A percentile compares a stretch with the other conserved stretches of the same genome.
Evolutionary conservation across 2,113 vertebrate genomes (phyloP).

Genomic region (Rallus limicola): DNA sequence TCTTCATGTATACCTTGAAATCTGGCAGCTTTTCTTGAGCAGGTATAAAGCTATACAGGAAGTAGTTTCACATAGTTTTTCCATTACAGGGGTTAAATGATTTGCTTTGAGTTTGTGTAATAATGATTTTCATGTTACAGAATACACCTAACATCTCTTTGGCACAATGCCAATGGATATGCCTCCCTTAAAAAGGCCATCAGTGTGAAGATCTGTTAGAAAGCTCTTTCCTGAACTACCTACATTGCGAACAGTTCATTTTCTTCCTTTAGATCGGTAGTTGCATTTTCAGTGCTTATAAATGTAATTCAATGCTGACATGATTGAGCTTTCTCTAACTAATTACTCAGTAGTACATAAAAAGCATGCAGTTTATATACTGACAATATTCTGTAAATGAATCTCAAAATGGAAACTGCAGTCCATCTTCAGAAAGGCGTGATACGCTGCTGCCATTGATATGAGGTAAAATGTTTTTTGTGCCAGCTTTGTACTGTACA

Average conservation of each 20-base stretch:
- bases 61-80: not conserved
- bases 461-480: not conserved
- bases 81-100: not conserved
- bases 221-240: not conserved
- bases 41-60: not conserved
- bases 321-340: not conserved
- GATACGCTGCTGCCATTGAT: not conserved
- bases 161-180: not conserved
- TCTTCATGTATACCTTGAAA: not conserved
- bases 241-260: not conserved
- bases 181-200: not conserved
- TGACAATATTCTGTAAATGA: not conserved
- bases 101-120: not conserved
- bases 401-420: not conserved
- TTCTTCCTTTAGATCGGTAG: not conserved
- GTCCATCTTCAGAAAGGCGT: not conserved
- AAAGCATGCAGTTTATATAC: not conserved
- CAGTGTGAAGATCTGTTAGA: not conserved
- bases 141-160: not conserved
- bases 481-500: not conserved
- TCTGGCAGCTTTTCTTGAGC: not conserved
- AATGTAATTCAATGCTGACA: not conserved
- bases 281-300: not conserved
- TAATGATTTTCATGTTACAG: not conserved
- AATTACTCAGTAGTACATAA: not conserved